Evolutionary conservation across 2,888 invertebrate genomes (phyloP).

Genomic region (Tanypteryx hageni): DNA sequence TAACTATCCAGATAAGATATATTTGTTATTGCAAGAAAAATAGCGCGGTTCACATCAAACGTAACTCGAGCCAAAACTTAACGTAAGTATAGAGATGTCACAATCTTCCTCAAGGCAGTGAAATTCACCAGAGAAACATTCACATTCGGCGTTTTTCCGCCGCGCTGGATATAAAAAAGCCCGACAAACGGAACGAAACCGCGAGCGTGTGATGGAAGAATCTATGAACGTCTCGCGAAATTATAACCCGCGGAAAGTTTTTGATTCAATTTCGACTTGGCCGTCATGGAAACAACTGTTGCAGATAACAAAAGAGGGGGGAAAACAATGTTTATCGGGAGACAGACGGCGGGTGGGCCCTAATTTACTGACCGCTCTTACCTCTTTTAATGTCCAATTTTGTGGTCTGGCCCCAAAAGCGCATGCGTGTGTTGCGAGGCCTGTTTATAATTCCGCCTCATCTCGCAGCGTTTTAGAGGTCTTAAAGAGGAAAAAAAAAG

Average conservation of each 20-base stretch:
- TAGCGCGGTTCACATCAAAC: no score
- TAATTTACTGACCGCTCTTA: slow-evolving; percentile 42
- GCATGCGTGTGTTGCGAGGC: slow-evolving; percentile 47
- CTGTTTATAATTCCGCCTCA: not conserved
- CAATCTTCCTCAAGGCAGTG: not conserved
- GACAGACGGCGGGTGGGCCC: slow-evolving; percentile 20
- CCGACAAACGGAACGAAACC: not conserved
- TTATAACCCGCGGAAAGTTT: slow-evolving; percentile 50
- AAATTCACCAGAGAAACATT: not conserved
- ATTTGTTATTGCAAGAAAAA: no score
- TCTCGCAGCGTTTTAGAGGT: not conserved
- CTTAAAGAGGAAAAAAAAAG: not conserved
- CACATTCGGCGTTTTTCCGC: not conserved
- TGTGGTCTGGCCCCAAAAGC: not conserved
- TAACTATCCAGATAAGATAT: no score
- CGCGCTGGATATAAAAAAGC: not conserved
- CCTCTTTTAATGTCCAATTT: slow-evolving; percentile 58
- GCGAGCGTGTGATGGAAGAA: slow-evolving; percentile 21
- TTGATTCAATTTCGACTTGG: slow-evolving; percentile 57
- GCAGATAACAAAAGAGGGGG: not conserved
- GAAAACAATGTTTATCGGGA: slow-evolving; percentile 36
- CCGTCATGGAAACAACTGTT: slow-evolving; percentile 57
- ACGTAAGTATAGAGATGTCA: not conserved
- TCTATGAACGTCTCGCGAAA: slow-evolving; percentile 50
- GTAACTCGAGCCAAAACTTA: no score